A percentile compares a stretch with the other conserved stretches of the same genome.
Evolutionary conservation across 2,113 vertebrate species (phyloP).

Genomic region (Myiagra hebetior): DNA sequence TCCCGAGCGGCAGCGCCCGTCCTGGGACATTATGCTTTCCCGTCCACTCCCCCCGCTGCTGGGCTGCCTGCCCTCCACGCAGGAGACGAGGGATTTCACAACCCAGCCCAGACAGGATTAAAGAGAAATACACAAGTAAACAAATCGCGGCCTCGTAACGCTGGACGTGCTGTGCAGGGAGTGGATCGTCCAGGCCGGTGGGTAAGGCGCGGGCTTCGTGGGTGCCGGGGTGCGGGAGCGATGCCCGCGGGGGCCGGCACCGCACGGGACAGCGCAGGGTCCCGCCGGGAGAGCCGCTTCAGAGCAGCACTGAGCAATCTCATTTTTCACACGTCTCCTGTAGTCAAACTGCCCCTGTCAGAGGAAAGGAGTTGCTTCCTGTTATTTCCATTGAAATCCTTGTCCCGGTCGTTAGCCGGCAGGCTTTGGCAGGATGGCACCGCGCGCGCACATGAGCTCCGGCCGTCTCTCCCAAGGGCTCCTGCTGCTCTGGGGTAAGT

Average conservation of each 20-base stretch:
- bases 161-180: background rate
- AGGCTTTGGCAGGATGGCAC: slow-evolving; percentile 57
- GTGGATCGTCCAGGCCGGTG: background rate
- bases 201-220: background rate
- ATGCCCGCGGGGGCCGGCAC: slow-evolving; percentile 10
- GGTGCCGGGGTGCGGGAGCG: background rate
- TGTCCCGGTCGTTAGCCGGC: slow-evolving; percentile 44
- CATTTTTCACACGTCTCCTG: slow-evolving; percentile 69
- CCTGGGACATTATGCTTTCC: background rate
- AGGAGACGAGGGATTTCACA: slow-evolving; percentile 66
- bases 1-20: background rate
- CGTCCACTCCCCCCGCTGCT: slow-evolving; percentile 42
- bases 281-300: background rate
- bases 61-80: slow-evolving; percentile 56
- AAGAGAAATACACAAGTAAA: slow-evolving; percentile 62
- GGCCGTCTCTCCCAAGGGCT: background rate
- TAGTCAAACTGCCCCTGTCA: slow-evolving; percentile 66
- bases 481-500: slow-evolving; percentile 60
- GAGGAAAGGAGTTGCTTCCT: slow-evolving; percentile 74
- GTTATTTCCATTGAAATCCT: slow-evolving; percentile 67
- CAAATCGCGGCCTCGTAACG: slow-evolving; percentile 38
- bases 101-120: slow-evolving; percentile 62
- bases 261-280: background rate
- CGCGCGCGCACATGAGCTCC: background rate
- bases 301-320: slow-evolving; percentile 46